Evolutionary conservation across 2,888 invertebrate genomes (phyloP), one percentile per base, ranked within the genome.

Genomic region (Xestia xanthographa): DNA sequence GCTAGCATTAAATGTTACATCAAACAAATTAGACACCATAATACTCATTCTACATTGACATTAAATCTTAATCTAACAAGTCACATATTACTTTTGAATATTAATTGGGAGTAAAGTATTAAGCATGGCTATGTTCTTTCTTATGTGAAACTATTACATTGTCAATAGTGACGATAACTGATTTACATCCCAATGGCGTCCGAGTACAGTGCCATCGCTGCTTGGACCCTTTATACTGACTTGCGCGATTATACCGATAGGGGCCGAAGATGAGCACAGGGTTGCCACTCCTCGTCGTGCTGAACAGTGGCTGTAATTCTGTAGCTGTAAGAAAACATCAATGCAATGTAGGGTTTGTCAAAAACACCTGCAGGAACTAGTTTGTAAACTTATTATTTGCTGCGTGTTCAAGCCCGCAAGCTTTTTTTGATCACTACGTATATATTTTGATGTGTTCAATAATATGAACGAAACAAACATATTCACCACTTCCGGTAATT

Each of bases 231-330:
- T 26, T 56, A 26, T 12, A 26, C 12, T 1, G 12, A 56, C 2
- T 72, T 0, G 41, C 17, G 0, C 74, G 75, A 14, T 62, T 74
- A n/a, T 74, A 74, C 6, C 75, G 74, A 48, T 62, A 75, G 14
- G 41, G 38, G 43, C 41, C 74, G 1, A n/a, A 0, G 9, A 75
- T 41, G 6, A 75, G 14, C 3, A 75, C 60, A 5, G 58, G 58
- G 22, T 73, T 74, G 8, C 74, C 73, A 48, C 12, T 74, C 26
- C 12, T 74, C 74, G 74, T 73, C 11, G 12, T 60, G 12, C 70
- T n/a, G 34, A 60, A 77, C 0, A 84, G 22, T 22, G 78, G 68
- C 2, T 66, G 83, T 48, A 66, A 41, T 5, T 66, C 45, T 34
- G 29, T 8, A 17, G 8, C 56, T 76, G 78, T 26, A 68, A 76